Conservation (phyloP, 2,888 invertebrate species). For the Zygaena filipendulae region DNA sequence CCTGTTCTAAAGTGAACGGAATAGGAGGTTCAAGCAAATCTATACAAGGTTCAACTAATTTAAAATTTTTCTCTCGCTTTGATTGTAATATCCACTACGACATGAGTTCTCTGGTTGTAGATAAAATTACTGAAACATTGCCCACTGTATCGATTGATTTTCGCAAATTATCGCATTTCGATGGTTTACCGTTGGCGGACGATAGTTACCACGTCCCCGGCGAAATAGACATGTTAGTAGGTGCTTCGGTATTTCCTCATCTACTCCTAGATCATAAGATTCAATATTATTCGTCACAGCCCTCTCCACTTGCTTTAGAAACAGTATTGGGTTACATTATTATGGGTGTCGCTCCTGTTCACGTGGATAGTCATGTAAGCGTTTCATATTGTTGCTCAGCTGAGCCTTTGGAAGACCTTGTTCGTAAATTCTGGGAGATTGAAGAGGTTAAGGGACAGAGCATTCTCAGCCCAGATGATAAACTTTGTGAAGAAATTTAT, state of each 20-base stretch:
- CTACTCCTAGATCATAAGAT: slow-evolving; percentile 6
- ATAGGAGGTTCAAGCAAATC: slow-evolving; percentile 5
- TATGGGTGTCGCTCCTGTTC: slow-evolving; percentile 4
- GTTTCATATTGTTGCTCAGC: slow-evolving; percentile 4
- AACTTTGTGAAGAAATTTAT: slow-evolving; percentile 9
- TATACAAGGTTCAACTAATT: slow-evolving; percentile 3
- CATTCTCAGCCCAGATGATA: slow-evolving; percentile 4
- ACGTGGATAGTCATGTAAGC: background rate
- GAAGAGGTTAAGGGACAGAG: background rate
- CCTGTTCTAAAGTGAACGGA: slow-evolving; percentile 3
- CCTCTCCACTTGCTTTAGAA: slow-evolving; percentile 4
- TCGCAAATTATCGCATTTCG: slow-evolving; percentile 2
- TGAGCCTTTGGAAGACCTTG: slow-evolving; percentile 1
- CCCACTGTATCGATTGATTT: slow-evolving; percentile 6
- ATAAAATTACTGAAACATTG: slow-evolving; percentile 9
- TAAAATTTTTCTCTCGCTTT: slow-evolving; percentile 6
- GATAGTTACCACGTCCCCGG: slow-evolving; percentile 8
- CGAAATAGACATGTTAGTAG: slow-evolving; percentile 11
- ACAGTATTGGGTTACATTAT: slow-evolving; percentile 13
- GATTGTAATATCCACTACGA: slow-evolving; percentile 5
- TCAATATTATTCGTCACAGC: background rate
- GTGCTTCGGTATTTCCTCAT: slow-evolving; percentile 12
- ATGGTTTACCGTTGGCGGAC: slow-evolving; percentile 12
- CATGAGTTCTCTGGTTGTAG: slow-evolving; percentile 3
- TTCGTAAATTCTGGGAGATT: slow-evolving; percentile 10